Conservation (phyloP, 2,797 vertebrate genomes). For the Poecilia picta region DNA sequence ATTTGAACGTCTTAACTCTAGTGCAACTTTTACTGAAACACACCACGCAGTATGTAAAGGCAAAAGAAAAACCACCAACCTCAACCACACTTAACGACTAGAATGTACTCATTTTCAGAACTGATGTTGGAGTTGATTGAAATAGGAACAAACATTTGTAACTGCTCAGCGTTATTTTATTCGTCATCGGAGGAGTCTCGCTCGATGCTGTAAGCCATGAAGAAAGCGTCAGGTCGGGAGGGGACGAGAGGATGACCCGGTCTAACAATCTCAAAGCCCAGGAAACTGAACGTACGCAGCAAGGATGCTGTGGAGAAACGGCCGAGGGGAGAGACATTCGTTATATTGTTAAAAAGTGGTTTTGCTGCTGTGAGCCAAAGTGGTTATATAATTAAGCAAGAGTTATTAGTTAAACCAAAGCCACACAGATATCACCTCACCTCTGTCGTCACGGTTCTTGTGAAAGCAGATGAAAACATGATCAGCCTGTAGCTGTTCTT, state of each 20-base stretch:
- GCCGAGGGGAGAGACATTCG: background rate
- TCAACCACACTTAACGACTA: conserved; percentile 55
- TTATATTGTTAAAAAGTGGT: background rate
- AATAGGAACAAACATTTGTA: conserved; percentile 46
- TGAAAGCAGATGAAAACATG: conserved; percentile 97
- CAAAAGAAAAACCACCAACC: conserved; percentile 38
- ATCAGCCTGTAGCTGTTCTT: conserved; percentile 91
- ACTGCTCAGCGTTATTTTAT: conserved; percentile 77
- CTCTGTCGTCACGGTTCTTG: conserved; percentile 95
- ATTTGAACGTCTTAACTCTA: conserved; percentile 71
- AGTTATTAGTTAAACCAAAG: background rate
- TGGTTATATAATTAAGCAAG: background rate
- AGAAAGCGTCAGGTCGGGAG: conserved; percentile 96
- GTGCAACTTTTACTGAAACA: conserved; percentile 75
- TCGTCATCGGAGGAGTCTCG: conserved; percentile 93
- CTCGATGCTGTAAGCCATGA: conserved; percentile 98
- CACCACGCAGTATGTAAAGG: conserved; percentile 64
- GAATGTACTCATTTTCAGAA: conserved; percentile 61
- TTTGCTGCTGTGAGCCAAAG: background rate
- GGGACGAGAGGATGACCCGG: conserved; percentile 98
- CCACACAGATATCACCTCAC: conserved; percentile 65
- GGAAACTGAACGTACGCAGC: conserved; percentile 96
- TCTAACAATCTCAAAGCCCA: conserved; percentile 99
- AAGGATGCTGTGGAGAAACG: conserved; percentile 83
- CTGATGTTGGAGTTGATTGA: conserved; percentile 43